phyloP scores from a whole-genome alignment of 2,888 invertebrate species.

The Netelia melanura region DNA sequence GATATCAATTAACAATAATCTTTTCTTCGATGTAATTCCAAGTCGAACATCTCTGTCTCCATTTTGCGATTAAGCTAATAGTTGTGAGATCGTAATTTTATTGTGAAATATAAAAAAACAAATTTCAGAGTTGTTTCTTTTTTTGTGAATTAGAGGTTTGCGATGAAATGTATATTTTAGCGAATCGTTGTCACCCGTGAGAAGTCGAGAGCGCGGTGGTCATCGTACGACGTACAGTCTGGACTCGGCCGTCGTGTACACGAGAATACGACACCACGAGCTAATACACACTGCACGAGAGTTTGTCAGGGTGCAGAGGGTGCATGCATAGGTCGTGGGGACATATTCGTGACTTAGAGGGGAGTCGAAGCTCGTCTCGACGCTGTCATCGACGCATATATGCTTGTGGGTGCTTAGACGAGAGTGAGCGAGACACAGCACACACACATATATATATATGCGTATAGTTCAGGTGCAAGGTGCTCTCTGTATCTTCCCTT shows the following conservation, averaged over 20 bases:
- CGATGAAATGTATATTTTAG: not conserved
- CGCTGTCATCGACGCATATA: constrained; percentile 34
- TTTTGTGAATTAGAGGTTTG: not conserved
- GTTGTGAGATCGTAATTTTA: not conserved
- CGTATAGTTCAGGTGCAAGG: constrained; percentile 53
- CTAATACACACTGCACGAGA: constrained; percentile 41
- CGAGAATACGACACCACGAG: constrained; percentile 28
- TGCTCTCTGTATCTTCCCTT: constrained; percentile 48
- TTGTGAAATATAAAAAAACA: not conserved
- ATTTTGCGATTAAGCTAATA: too few species aligned
- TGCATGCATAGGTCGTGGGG: constrained; percentile 33
- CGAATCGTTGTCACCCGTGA: not conserved
- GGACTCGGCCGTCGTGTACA: not conserved
- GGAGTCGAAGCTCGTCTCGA: constrained; percentile 44
- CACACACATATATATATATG: not conserved
- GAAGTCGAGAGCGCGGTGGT: not conserved
- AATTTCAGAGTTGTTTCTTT: not conserved
- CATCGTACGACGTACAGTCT: not conserved
- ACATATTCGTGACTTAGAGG: constrained; percentile 53
- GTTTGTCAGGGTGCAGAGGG: constrained; percentile 29
- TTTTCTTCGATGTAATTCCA: constrained; percentile 9
- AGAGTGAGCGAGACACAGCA: not conserved
- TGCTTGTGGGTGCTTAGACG: constrained; percentile 37
- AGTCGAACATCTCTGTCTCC: not conserved
- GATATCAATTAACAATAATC: constrained; percentile 18